Conservation (phyloP, 2,888 invertebrate genomes). For the Drosophila differens region DNA sequence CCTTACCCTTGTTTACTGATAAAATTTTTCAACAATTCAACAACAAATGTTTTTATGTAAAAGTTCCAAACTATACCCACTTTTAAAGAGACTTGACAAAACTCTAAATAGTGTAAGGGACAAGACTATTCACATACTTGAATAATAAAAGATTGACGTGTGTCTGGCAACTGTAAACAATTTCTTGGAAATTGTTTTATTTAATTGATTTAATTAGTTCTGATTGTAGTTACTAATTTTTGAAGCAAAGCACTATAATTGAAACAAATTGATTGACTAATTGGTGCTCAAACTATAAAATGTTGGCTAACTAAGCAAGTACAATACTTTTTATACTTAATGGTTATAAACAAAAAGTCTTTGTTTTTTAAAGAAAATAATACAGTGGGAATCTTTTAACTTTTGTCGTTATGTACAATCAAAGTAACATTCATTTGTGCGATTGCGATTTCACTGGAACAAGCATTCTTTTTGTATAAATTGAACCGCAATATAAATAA, state of each 20-base stretch:
- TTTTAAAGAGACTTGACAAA: constrained; percentile 1
- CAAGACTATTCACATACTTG: constrained; percentile 5
- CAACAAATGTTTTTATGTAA: constrained; percentile 11
- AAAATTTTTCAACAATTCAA: constrained; percentile 9
- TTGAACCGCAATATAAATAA: neutral
- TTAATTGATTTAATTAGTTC: constrained; percentile 17
- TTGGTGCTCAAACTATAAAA: neutral
- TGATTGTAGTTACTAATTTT: neutral
- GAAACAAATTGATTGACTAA: constrained; percentile 12
- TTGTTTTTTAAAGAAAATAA: neutral
- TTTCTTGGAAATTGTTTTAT: constrained; percentile 4
- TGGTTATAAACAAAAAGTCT: neutral
- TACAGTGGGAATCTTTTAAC: neutral
- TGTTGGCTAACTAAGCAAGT: neutral
- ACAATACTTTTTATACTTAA: neutral
- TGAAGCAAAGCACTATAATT: neutral
- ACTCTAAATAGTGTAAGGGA: neutral
- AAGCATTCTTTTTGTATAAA: neutral
- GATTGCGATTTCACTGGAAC: neutral
- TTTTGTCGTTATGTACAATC: neutral
- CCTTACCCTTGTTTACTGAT: constrained; percentile 10
- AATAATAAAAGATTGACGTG: neutral
- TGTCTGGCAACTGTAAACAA: neutral
- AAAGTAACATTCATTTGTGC: neutral
- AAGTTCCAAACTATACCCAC: constrained; percentile 2